A percentile compares a stretch with the other conserved stretches of the same genome.
phyloP scores from a whole-genome alignment of 92 coral and sea anemone genomes.

The Parazoanthus swiftii region DNA sequence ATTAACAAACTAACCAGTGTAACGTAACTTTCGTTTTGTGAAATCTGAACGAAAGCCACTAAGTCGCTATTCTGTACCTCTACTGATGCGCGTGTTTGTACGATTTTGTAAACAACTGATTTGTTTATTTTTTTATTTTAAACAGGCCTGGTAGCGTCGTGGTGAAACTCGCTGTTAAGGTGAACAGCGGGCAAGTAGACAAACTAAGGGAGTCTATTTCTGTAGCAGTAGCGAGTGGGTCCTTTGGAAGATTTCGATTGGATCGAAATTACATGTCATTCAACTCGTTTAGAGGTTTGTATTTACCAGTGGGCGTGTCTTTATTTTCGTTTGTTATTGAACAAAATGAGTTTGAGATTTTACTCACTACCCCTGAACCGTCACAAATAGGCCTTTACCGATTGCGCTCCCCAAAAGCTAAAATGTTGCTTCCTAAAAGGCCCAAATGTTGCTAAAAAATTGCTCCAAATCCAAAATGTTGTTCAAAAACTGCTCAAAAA shows the following conservation, averaged over 20 bases:
- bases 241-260: conserved; percentile 15
- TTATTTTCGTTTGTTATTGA: neutral
- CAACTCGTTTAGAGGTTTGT: conserved; percentile 26
- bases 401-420: too few species aligned
- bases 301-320: neutral
- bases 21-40: too few species aligned
- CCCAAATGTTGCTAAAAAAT: too few species aligned
- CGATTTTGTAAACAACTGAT: neutral
- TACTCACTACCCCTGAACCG: too few species aligned
- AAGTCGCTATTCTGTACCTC: neutral
- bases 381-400: too few species aligned
- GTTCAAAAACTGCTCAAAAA: too few species aligned
- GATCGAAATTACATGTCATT: conserved; percentile 16
- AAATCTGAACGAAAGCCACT: too few species aligned
- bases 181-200: neutral
- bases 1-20: too few species aligned
- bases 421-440: too few species aligned
- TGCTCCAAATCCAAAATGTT: too few species aligned
- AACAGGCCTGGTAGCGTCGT: conserved; percentile 32
- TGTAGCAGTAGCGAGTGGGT: neutral
- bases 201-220: conserved; percentile 2
- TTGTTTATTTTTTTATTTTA: neutral
- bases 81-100: neutral
- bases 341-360: neutral
- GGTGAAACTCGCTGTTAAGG: conserved; percentile 11